phyloP scores from a whole-genome alignment of 2,888 invertebrate genomes.

The Acronicta psi region DNA sequence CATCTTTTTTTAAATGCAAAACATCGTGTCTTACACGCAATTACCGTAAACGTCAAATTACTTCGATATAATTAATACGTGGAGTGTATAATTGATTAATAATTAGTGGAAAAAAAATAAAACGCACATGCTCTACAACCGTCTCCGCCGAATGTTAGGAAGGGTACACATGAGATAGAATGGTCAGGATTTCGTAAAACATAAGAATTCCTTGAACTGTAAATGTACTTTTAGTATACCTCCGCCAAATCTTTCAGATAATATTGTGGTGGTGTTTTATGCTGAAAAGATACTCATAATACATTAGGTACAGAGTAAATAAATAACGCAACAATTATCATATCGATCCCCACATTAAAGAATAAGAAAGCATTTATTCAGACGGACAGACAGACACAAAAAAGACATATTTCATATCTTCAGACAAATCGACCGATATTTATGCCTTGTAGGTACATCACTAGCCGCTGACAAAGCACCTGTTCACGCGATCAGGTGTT shows the following conservation, averaged over 20 bases:
- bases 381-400: no score
- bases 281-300: no score
- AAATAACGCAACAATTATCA: no score
- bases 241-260: no score
- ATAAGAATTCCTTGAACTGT: no score
- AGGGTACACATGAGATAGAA: conserved; percentile 19
- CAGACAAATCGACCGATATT: conserved; percentile 55
- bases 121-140: conserved; percentile 61
- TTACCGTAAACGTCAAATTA: conserved; percentile 32
- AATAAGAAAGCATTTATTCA: no score
- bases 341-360: no score
- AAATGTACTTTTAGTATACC: no score
- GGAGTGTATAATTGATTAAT: conserved; percentile 42
- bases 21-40: conserved; percentile 18
- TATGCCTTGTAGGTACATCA: conserved; percentile 51
- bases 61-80: conserved; percentile 45
- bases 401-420: conserved; percentile 51
- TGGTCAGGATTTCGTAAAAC: neutral
- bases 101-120: conserved; percentile 49
- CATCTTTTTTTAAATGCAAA: conserved; percentile 17
- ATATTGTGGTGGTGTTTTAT: no score
- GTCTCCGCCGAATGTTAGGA: conserved; percentile 51
- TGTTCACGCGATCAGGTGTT: conserved; percentile 76
- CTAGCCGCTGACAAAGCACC: conserved; percentile 61
- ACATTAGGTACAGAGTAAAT: no score